Evolutionary conservation across 2,888 invertebrate species (phyloP).

Genomic region (Meiosimyza platycephala): DNA sequence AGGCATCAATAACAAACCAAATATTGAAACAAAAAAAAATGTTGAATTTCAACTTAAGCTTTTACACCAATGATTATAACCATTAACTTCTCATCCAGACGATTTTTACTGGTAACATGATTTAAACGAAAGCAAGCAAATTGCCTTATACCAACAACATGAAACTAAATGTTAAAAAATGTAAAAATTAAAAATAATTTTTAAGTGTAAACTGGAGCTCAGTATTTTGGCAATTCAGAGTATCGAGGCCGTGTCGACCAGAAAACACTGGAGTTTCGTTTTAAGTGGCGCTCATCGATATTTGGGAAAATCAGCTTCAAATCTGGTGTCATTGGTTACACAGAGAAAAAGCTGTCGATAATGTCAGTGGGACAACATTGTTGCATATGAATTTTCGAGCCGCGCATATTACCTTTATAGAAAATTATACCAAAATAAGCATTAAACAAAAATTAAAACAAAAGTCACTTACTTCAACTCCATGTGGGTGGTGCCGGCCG

Average conservation of each 20-base stretch:
- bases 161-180: constrained; percentile 3
- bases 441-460: background rate
- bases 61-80: too few species aligned
- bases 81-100: too few species aligned
- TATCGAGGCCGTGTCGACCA: constrained; percentile 80
- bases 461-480: constrained; percentile 65
- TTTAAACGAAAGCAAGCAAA: background rate
- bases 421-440: background rate
- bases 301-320: constrained; percentile 75
- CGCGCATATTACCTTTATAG: constrained; percentile 65
- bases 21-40: too few species aligned
- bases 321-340: constrained; percentile 74
- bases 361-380: constrained; percentile 63
- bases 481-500: constrained; percentile 66
- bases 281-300: constrained; percentile 74
- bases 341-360: constrained; percentile 73
- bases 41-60: too few species aligned
- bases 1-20: too few species aligned
- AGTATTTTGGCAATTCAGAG: constrained; percentile 69
- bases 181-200: background rate
- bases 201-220: constrained; percentile 26
- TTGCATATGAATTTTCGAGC: constrained; percentile 68
- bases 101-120: background rate
- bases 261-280: constrained; percentile 79
- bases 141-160: background rate